These are phyloP conservation scores for Phymanthus crucifer DNA, from an alignment of 92 coral and sea anemone genomes.

Conservation along the genomic window DNA sequence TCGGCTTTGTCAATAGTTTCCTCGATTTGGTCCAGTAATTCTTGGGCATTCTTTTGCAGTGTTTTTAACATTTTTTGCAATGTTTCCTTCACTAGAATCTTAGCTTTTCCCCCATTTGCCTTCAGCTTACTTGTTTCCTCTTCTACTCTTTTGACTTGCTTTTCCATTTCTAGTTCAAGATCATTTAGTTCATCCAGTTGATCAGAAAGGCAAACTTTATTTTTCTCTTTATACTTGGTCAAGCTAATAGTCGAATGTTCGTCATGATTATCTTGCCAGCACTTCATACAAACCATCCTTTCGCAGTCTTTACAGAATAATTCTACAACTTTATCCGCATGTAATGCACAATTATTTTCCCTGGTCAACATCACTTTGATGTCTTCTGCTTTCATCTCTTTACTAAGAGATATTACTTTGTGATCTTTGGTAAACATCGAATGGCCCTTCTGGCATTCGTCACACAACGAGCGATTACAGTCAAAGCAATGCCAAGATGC, in stretches of 20 bases:
- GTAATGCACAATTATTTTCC: not conserved
- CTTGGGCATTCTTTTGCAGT: not conserved
- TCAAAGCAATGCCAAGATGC: slow-evolving; percentile 11
- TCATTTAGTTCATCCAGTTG: not conserved
- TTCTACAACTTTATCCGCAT: not conserved
- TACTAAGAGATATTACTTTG: not conserved
- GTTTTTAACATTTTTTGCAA: not conserved
- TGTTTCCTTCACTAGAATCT: not conserved
- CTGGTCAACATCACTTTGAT: not conserved
- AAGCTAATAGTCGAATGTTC: not conserved
- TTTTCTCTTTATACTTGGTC: not conserved
- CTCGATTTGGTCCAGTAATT: slow-evolving; percentile 3
- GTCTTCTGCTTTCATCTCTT: slow-evolving; percentile 7
- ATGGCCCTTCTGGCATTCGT: slow-evolving; percentile 5
- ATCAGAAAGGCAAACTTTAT: not conserved
- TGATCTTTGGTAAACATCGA: not conserved
- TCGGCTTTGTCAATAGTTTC: not conserved
- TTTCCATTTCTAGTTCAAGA: not conserved
- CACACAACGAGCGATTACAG: slow-evolving; percentile 9
- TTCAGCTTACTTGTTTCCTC: not conserved
- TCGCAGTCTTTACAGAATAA: not conserved
- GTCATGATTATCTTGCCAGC: not conserved
- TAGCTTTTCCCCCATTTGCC: not conserved
- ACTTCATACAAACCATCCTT: not conserved
- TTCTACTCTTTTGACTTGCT: not conserved